Base-by-base conservation (phyloP, 2,797 vertebrate genomes). In the Melanogrammus aeglefinus region DNA sequence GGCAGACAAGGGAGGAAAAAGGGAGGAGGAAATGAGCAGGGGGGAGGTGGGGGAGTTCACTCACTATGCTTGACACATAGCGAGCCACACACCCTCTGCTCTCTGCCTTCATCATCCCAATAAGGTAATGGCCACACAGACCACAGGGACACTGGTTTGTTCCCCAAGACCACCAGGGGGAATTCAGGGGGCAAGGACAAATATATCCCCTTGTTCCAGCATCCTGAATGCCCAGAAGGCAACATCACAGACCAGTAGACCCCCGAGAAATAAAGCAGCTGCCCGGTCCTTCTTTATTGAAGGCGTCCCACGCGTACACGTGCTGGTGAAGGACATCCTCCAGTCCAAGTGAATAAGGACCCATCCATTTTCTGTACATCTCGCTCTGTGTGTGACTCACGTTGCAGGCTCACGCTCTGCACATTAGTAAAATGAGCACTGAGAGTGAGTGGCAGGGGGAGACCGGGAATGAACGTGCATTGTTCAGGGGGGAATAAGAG, bases 1-100 rank as follows among this genome's bases (percentile, higher is more conserved):
- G 3, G 81, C 75, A 85, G 90, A 86, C 86, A 86, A 31, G 83
- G 71, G 66, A 77, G 76, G 29, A 31, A 31, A 74, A 72, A 74
- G 77, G 75, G 74, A 83, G 79, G 72, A 75, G 69, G 73, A 31
- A 29, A 76, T 82, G 80, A 82, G 78, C 3, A 78, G 78, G 77
- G 76, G 8, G 72, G 79, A 80, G 76, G 79, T 70, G 88, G 83
- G 80, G 63, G 24, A 69, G 12, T 69, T 27, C 63, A 69, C 63
- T 69, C 24, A 69, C 63, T 24, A 24, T 69, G 3, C 63, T 69
- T 27, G n/a, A 69, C 63, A 24, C 63, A 69, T 27, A 2, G 21
- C 0, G 24, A 69, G 24, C 21, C 63, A 69, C n/a, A 8, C n/a
- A 2, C 63, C 12, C 63, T 69, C 9, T 69, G 21, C 8, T 21